Evolutionary conservation across 2,888 invertebrate genomes (phyloP), one percentile per base, ranked within the genome.

Genomic region (Oxyteleia sp.): DNA sequence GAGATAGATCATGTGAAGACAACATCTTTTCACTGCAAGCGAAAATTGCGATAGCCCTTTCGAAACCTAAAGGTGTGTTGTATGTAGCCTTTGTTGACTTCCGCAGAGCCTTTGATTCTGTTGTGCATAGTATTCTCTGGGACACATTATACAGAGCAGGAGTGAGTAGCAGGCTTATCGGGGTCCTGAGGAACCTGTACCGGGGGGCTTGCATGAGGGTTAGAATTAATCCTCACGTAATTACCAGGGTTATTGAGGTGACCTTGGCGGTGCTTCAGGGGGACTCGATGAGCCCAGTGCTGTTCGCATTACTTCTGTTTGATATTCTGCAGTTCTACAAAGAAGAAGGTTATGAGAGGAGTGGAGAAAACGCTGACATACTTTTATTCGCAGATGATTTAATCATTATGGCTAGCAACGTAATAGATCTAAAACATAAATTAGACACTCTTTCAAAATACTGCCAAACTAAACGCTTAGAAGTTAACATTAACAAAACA

Each of bases 21-120:
- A 86, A 87, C 47, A 74, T 88, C 1, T 89, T 89, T 59, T 72
- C 76, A 0, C 64, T 89, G 0, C 47, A 55, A 2, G 18, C 85
- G 1, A 74, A 59, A 8, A 74, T 87, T 7, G 61, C 69, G 1
- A 0, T 75, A 5, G 53, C 81, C 8, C 43, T 86, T 3, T 41
- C 55, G 2, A 72, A 76, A 41, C 71, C 72, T 15, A 74, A 68
- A 26, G 57, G 64, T 2, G 74, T 64, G 53, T 16, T 88, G 0
- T 88, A 72, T 57, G 80, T 75, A 2, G 80, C 43, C 18, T 87
- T 89, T 63, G 55, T 88, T 10, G 88, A 88, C 38, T 83, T 87
- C 15, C 45, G 71, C 7, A 26, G 72, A 32, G 84, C 78, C 0
- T 88, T 88, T 45, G 86, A 86, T 47, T 81, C 80, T 1, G 75